Conservation (phyloP, 2,888 invertebrate genomes). For the Heliconius aoede region DNA sequence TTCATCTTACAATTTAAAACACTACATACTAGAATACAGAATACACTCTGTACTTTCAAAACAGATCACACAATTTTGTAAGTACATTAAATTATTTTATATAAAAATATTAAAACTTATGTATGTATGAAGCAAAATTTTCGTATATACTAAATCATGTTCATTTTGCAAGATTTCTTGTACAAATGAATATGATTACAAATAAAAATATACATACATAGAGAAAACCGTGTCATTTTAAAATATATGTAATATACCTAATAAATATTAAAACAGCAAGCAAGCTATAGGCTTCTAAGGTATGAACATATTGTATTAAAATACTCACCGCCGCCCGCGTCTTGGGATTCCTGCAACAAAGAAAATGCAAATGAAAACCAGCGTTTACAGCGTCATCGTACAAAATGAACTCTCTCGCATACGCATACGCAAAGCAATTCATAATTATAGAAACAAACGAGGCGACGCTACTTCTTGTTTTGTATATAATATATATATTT, state of each 20-base stretch:
- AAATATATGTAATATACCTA: neutral
- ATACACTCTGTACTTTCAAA: too few relatives aligned
- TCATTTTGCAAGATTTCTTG: too few relatives aligned
- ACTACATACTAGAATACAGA: too few relatives aligned
- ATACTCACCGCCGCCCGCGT: slow-evolving; percentile 70
- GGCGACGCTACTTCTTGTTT: slow-evolving; percentile 13
- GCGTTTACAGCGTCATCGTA: slow-evolving; percentile 49
- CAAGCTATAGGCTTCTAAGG: slow-evolving; percentile 19
- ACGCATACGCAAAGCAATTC: slow-evolving; percentile 57
- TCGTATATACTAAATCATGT: neutral
- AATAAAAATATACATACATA: neutral
- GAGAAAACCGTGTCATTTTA: neutral
- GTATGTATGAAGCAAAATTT: neutral
- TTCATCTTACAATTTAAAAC: neutral
- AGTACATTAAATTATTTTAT: too few relatives aligned
- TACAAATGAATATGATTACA: too few relatives aligned
- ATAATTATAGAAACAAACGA: slow-evolving; percentile 52
- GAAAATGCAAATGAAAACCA: slow-evolving; percentile 48
- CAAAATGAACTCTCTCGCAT: slow-evolving; percentile 26
- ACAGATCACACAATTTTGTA: too few relatives aligned
- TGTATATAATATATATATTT: neutral
- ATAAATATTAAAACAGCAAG: neutral
- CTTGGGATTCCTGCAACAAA: slow-evolving; percentile 77
- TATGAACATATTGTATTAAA: neutral
- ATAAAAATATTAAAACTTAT: too few relatives aligned